These are phyloP conservation scores for Synergus laeviventris DNA, from an alignment of 2,888 invertebrate genomes.

Conservation along the genomic window DNA sequence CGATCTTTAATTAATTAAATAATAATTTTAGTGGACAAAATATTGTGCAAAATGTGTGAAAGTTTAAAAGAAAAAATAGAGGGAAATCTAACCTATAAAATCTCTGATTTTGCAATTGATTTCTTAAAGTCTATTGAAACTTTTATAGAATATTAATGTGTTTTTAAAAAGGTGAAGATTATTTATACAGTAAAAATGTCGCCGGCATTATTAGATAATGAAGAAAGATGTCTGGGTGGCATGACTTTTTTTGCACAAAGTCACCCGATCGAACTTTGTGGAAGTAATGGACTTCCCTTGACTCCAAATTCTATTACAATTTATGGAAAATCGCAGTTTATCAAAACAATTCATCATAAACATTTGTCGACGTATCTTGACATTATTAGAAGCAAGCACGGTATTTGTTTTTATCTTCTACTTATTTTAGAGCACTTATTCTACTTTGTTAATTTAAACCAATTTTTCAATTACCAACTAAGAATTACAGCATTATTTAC, in stretches of 20 bases:
- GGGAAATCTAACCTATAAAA: background rate
- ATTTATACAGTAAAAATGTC: constrained; percentile 64
- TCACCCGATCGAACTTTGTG: constrained; percentile 93
- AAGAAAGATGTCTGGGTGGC: constrained; percentile 84
- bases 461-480: no score
- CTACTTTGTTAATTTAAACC: constrained; percentile 13
- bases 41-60: background rate
- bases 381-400: constrained; percentile 95
- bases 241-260: constrained; percentile 94
- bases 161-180: background rate
- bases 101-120: background rate
- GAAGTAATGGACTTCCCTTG: constrained; percentile 95
- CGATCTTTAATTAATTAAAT: background rate
- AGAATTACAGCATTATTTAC: constrained; percentile 38
- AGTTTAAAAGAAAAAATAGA: background rate
- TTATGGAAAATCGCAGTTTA: constrained; percentile 89
- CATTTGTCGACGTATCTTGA: constrained; percentile 94
- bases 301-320: constrained; percentile 98
- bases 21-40: background rate
- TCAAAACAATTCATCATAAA: constrained; percentile 87
- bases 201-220: constrained; percentile 74
- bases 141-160: background rate
- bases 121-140: background rate
- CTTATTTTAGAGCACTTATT: constrained; percentile 9
- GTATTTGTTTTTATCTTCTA: constrained; percentile 77